Conservation (phyloP, 2,888 invertebrate genomes). For the Rhorus exstirpatorius region DNA sequence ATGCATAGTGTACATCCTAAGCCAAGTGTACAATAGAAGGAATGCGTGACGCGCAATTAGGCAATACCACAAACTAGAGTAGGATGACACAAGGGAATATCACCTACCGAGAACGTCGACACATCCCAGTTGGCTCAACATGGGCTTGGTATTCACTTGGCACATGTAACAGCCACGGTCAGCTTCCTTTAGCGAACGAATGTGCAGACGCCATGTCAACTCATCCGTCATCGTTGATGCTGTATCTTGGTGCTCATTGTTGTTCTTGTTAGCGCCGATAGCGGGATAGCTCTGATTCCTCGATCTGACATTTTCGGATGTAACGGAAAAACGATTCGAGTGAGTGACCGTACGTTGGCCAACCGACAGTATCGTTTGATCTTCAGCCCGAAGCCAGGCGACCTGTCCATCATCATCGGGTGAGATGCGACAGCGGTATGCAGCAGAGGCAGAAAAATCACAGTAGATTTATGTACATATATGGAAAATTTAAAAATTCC, state of each 20-base stretch:
- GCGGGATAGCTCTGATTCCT: slow-evolving; percentile 77
- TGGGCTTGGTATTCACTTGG: slow-evolving; percentile 92
- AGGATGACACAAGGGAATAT: slow-evolving; percentile 33
- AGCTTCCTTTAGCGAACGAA: slow-evolving; percentile 90
- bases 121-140: slow-evolving; percentile 93
- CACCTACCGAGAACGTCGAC: slow-evolving; percentile 90
- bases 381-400: slow-evolving; percentile 92
- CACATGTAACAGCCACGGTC: slow-evolving; percentile 94
- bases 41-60: slow-evolving; percentile 80
- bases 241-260: slow-evolving; percentile 60
- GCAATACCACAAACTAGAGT: slow-evolving; percentile 81
- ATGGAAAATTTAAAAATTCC: slow-evolving; percentile 16
- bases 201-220: slow-evolving; percentile 91
- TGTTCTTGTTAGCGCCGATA: slow-evolving; percentile 50
- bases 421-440: slow-evolving; percentile 57
- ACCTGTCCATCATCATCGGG: slow-evolving; percentile 87
- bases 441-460: slow-evolving; percentile 43
- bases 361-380: slow-evolving; percentile 91
- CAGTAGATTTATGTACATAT: slow-evolving; percentile 19
- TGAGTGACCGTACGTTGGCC: slow-evolving; percentile 92
- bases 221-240: slow-evolving; percentile 89
- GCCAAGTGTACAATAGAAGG: slow-evolving; percentile 71
- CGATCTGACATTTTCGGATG: slow-evolving; percentile 84
- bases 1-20: slow-evolving; percentile 24
- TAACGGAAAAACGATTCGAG: slow-evolving; percentile 90